Percentiles rank a stretch among this genome's conserved stretches.
Evolutionary conservation across 2,113 vertebrate species (phyloP).

Genomic region (Podarcis cretensis): DNA sequence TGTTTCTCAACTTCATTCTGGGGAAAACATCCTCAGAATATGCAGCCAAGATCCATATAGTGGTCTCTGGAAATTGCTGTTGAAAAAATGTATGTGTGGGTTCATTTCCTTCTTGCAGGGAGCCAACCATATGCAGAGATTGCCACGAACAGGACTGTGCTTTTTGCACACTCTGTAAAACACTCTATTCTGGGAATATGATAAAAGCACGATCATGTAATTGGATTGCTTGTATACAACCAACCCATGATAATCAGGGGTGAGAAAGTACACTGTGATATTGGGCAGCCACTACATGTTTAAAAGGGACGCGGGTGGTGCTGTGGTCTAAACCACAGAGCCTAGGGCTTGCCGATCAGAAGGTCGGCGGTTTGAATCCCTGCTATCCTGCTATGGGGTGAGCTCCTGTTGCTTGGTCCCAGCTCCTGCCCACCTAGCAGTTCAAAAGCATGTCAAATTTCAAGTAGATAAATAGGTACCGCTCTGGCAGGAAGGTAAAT

Average conservation of each 20-base stretch:
- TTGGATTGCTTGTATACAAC: not conserved
- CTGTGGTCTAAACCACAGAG: too few species aligned
- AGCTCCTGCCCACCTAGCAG: too few species aligned
- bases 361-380: too few species aligned
- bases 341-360: too few species aligned
- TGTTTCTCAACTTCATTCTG: not conserved
- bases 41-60: not conserved
- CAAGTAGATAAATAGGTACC: too few species aligned
- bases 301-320: too few species aligned
- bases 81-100: not conserved
- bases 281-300: not conserved
- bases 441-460: too few species aligned
- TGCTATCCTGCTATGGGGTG: too few species aligned
- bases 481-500: too few species aligned
- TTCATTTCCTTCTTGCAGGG: not conserved
- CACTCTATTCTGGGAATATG: not conserved
- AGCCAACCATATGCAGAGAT: not conserved
- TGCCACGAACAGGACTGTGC: not conserved
- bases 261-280: not conserved
- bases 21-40: not conserved
- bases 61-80: not conserved
- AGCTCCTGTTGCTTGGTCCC: too few species aligned
- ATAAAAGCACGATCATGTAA: not conserved
- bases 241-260: not conserved
- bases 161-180: not conserved